Evolutionary conservation across 2,888 invertebrate genomes (phyloP).

Genomic region (Archips crataeganus): DNA sequence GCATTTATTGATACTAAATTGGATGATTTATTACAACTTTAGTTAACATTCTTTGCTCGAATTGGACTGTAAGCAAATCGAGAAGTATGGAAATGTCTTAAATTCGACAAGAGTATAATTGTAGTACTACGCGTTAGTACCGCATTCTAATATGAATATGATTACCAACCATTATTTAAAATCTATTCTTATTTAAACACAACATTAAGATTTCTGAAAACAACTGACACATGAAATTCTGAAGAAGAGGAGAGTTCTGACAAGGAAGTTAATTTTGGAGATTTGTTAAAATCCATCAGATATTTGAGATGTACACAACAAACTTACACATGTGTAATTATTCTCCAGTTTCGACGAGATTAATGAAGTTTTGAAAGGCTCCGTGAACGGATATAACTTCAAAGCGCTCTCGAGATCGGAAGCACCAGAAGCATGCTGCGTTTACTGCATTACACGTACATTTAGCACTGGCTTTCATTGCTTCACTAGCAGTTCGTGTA

Average conservation of each 20-base stretch:
- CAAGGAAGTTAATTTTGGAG: neutral
- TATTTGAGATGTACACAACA: slow-evolving; percentile 32
- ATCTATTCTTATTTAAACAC: neutral
- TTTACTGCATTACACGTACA: slow-evolving; percentile 51
- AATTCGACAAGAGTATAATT: neutral
- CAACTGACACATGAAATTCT: neutral
- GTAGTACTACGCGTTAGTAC: neutral
- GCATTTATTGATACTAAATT: slow-evolving; percentile 8
- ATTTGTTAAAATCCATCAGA: slow-evolving; percentile 13
- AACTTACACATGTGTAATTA: slow-evolving; percentile 41
- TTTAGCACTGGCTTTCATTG: slow-evolving; percentile 59
- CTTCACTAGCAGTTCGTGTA: slow-evolving; percentile 51
- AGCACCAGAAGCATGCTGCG: slow-evolving; percentile 43
- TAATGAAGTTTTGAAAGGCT: slow-evolving; percentile 56
- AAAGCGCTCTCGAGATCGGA: slow-evolving; percentile 49
- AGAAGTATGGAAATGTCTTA: neutral
- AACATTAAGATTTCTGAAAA: neutral
- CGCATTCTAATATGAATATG: neutral
- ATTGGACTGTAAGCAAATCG: neutral
- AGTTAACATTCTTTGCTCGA: slow-evolving; percentile 4
- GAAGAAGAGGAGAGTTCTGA: neutral
- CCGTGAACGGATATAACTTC: slow-evolving; percentile 65
- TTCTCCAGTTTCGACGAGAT: slow-evolving; percentile 43
- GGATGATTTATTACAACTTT: neutral
- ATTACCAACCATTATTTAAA: neutral